Evolutionary conservation across 1,140 invertebrate genomes (phyloP).

Genomic region (Varroa destructor): DNA sequence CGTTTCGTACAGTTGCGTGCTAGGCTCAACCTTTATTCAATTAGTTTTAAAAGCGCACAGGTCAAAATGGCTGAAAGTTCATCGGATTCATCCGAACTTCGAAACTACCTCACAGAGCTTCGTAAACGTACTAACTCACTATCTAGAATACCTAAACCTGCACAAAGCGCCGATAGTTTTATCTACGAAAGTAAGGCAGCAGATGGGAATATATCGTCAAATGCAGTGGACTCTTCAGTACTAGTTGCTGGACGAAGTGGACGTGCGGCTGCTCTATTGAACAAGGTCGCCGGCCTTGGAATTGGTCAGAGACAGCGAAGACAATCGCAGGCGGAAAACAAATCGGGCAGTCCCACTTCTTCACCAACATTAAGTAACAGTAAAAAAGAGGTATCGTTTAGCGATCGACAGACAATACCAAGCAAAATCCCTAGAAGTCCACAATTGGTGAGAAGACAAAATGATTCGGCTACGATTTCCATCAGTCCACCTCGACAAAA

Average conservation of each 20-base stretch:
- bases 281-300: not conserved
- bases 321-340: not conserved
- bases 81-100: slow-evolving; percentile 10
- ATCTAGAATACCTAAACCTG: slow-evolving; percentile 4
- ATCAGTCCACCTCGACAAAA: not conserved
- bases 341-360: slow-evolving; percentile 4
- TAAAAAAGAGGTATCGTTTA: slow-evolving; percentile 6
- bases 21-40: too few species aligned
- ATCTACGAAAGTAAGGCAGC: not conserved
- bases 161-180: not conserved
- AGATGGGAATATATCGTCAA: not conserved
- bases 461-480: too few species aligned
- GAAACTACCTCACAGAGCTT: slow-evolving; percentile 12
- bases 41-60: too few species aligned
- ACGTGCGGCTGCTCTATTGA: slow-evolving; percentile 2
- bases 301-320: not conserved
- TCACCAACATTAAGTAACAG: slow-evolving; percentile 12
- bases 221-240: too few species aligned
- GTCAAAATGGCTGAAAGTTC: slow-evolving; percentile 20
- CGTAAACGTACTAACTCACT: not conserved
- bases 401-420: not conserved
- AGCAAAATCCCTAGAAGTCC: not conserved
- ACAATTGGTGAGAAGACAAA: not conserved
- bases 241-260: too few species aligned
- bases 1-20: too few species aligned